Evolutionary conservation across 2,113 vertebrate species (phyloP), one percentile per base, ranked within the genome.

Genomic region (Trichechus manatus): DNA sequence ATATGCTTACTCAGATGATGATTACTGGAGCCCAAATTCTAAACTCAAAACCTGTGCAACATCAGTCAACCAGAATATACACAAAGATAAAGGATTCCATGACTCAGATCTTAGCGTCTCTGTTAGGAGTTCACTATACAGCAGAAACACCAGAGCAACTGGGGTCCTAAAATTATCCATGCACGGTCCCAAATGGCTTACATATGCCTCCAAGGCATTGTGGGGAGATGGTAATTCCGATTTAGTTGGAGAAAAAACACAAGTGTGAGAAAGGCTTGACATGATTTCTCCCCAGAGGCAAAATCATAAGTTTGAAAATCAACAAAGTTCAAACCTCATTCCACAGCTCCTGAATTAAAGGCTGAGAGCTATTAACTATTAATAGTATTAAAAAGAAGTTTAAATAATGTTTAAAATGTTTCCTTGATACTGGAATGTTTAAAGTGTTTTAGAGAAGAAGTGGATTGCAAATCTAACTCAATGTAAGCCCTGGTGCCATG

Each of bases 1-100:
- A 86, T 89, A 23, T 29, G 84, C 33, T 93, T 82, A 77, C 36
- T 96, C 91, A 59, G 66, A 74, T 66, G 75, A 87, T 82, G 92
- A 82, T 79, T 95, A 53, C 47, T 39, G 23, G 19, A 56, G 56
- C 61, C 81, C 86, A 56, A 87, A 88, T 39, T 64, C 72, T 64
- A 79, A 74, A 96, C 29, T 47, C 85, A 64, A n/a, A 66, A 74
- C 36, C 70, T 27, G 0, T 82, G 78, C 63, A 74, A 29, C 39
- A 66, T 70, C 87, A 94, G 77, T 92, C 94, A 92, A 77, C 63
- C 88, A 74, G 87, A 87, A 72, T 19, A 63, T 1, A 23, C 44
- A 59, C 15, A 87, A 42, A 14, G 72, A 44, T 44, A 29, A 68
- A 72, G 25, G 33, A 36, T 68, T 87, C 78, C 20, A 22, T 87